Evolutionary conservation across 2,888 invertebrate genomes (phyloP), one percentile per base, ranked within the genome.

Genomic region (Diarsia rubi): DNA sequence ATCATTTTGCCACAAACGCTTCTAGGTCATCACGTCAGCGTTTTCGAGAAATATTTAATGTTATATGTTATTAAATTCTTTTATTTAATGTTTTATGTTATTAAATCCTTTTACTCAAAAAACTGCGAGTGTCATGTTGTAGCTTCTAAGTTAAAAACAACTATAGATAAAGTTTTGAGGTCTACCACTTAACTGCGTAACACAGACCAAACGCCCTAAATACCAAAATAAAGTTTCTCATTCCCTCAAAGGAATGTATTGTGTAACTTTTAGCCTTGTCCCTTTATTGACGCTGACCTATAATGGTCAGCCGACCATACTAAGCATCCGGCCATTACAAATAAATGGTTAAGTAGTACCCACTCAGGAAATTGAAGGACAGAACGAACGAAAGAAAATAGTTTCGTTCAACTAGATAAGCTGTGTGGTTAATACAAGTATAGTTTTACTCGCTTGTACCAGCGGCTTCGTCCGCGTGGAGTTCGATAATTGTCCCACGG

Each of bases 321-420:
- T 75, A 57, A 70, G 71, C 24, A 72, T 82, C 82, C 82, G 80
- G 69, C n/a, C 64, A 59, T 75, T 67, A 75, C 66, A 54, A 71
- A 69, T 83, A 66, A 79, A 66, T 63, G 62, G 31, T n/a, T 52
- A 71, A 75, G 70, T 57, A 75, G 60, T 70, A 71, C 42, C 47
- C 21, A 24, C 2, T 14, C 69, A 69, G 81, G 76, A 82, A 75
- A 79, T 70, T 69, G 59, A 47, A 62, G 62, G 66, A 57, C 64
- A 44, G 24, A 65, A 60, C 59, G 67, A 42, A 64, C 21, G 47
- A 44, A 74, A 65, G 49, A 69, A 63, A 47, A 65, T 81, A 65
- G 77, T 67, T 69, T 44, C 8, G 31, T n/a, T 11, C 14, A 78
- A 76, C 52, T 76, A 45, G 11, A 49, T 27, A 27, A 42, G 77